Evolutionary conservation across 2,888 invertebrate species (phyloP).

Genomic region (Marasmarcha lunaedactyla): DNA sequence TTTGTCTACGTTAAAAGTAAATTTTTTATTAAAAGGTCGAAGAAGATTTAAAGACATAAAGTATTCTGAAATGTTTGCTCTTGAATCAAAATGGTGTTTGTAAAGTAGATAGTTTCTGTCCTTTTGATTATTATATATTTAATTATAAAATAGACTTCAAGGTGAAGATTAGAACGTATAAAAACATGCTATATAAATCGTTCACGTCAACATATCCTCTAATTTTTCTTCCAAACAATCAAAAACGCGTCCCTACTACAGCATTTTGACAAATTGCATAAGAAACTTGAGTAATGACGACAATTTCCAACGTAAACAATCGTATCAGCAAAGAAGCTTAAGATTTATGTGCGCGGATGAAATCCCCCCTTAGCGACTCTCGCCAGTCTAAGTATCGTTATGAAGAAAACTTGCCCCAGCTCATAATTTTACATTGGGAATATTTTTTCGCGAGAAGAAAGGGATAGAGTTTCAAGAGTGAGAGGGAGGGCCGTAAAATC

Average conservation of each 20-base stretch:
- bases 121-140: no score
- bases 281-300: neutral
- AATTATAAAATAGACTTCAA: no score
- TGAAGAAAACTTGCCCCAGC: conserved; percentile 30
- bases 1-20: no score
- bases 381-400: no score
- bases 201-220: no score
- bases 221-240: neutral
- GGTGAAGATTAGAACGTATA: no score
- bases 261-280: neutral
- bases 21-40: no score
- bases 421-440: conserved; percentile 59
- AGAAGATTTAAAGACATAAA: no score
- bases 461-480: conserved; percentile 30
- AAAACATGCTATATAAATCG: no score
- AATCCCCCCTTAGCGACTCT: conserved; percentile 35
- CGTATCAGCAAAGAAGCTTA: conserved; percentile 35
- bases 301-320: conserved; percentile 35
- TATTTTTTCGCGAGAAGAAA: conserved; percentile 48
- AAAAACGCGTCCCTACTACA: neutral
- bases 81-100: no score
- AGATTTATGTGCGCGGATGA: conserved; percentile 53
- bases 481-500: conserved; percentile 56
- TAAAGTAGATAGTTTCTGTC: no score
- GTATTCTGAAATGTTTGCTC: no score